Percentiles rank a stretch among this genome's conserved stretches.
Conservation (phyloP, 1,140 invertebrate genomes). For the Galleria mellonella region DNA sequence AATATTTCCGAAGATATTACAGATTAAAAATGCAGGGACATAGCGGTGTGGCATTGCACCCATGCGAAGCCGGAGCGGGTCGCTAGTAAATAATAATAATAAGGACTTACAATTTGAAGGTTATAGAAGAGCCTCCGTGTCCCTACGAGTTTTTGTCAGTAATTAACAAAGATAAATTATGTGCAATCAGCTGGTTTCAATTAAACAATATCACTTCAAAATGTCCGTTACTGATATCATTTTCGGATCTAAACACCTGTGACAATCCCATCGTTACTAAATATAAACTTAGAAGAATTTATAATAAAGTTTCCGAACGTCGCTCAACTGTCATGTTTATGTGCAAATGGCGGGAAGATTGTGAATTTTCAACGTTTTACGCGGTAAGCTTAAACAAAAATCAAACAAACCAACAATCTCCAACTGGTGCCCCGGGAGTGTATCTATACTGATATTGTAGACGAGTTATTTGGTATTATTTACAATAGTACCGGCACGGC, state of each 20-base stretch:
- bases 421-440: too few species aligned
- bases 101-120: too few species aligned
- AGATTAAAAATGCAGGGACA: too few species aligned
- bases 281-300: conserved; percentile 24
- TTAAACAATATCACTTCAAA: conserved; percentile 9
- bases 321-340: conserved; percentile 15
- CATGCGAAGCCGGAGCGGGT: too few species aligned
- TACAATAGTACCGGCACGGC: too few species aligned
- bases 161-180: conserved; percentile 15
- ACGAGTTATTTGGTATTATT: background rate
- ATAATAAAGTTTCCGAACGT: conserved; percentile 11
- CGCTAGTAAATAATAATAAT: too few species aligned
- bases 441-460: background rate
- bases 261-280: conserved; percentile 33
- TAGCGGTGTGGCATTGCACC: too few species aligned
- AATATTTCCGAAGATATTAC: too few species aligned
- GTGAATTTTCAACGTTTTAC: conserved; percentile 30
- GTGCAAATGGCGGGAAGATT: conserved; percentile 30
- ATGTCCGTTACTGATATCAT: conserved; percentile 20
- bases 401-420: too few species aligned
- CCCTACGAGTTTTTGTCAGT: conserved; percentile 34
- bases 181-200: conserved; percentile 20
- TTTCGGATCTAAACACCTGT: conserved; percentile 23
- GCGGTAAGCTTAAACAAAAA: too few species aligned
- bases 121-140: conserved; percentile 36